Evolutionary conservation across 2,888 invertebrate species (phyloP).

Genomic region (Sthenelais limicola): DNA sequence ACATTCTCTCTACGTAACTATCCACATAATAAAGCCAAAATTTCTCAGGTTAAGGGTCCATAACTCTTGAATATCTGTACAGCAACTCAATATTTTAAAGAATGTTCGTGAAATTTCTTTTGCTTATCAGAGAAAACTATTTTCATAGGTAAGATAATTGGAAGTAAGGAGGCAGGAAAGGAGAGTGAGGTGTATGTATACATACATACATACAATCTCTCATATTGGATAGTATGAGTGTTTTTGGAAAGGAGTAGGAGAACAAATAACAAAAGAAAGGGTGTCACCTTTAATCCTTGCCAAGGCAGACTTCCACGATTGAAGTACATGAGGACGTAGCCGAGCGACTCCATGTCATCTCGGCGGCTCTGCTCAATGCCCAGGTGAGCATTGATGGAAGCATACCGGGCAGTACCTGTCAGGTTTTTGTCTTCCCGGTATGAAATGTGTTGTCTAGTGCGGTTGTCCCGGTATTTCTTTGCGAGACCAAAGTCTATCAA

Average conservation of each 20-base stretch:
- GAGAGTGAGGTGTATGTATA: too few species aligned
- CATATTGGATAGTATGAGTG: neutral
- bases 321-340: conserved; percentile 99
- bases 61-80: too few species aligned
- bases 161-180: too few species aligned
- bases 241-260: neutral
- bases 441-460: conserved; percentile 91
- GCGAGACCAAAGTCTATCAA: conserved; percentile 99
- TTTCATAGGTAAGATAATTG: too few species aligned
- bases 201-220: too few species aligned
- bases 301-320: conserved; percentile 92
- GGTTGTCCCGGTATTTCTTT: conserved; percentile 96
- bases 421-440: conserved; percentile 78
- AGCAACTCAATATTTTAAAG: too few species aligned
- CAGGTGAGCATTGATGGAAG: conserved; percentile 98
- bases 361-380: conserved; percentile 98
- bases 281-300: conserved; percentile 83
- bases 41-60: too few species aligned
- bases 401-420: conserved; percentile 81
- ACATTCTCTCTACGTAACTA: too few species aligned
- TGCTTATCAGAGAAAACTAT: too few species aligned
- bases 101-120: too few species aligned
- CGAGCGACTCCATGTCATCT: conserved; percentile 99
- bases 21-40: too few species aligned
- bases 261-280: neutral